phyloP scores from a whole-genome alignment of 1,140 invertebrate genomes.

The Trypoxylus dichotomus region DNA sequence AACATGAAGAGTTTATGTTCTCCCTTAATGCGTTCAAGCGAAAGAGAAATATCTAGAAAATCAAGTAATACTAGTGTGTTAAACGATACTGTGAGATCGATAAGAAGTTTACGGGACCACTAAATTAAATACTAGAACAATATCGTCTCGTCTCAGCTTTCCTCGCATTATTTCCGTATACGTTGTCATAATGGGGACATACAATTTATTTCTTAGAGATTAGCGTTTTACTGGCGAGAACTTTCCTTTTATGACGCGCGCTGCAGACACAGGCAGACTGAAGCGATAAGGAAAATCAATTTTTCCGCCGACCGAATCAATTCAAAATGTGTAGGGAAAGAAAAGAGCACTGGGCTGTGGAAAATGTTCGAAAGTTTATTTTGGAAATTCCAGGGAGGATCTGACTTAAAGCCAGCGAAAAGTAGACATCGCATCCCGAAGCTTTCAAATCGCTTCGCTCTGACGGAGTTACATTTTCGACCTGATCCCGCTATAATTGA shows the following conservation, averaged over 20 bases:
- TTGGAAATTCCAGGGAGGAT: background rate
- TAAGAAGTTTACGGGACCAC: background rate
- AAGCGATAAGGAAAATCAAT: background rate
- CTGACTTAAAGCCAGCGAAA: conserved; percentile 16
- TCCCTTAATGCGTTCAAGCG: background rate
- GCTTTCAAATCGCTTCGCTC: background rate
- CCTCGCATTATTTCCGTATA: background rate
- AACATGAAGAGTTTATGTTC: background rate
- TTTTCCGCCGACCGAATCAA: background rate
- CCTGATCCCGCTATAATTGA: conserved; percentile 27
- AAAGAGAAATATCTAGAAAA: background rate
- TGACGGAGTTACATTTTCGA: background rate
- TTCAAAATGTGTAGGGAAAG: background rate
- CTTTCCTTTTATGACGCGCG: background rate
- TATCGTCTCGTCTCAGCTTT: background rate
- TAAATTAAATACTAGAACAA: background rate
- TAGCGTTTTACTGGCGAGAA: conserved; percentile 14
- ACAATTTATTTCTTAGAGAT: conserved; percentile 19
- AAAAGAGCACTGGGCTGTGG: background rate
- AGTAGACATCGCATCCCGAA: background rate
- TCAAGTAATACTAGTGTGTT: background rate
- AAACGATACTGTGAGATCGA: background rate
- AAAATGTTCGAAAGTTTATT: background rate
- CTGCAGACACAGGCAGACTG: background rate
- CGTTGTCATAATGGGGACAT: background rate